Conservation (phyloP, 1,140 invertebrate species). For the Ridgeia piscesae region DNA sequence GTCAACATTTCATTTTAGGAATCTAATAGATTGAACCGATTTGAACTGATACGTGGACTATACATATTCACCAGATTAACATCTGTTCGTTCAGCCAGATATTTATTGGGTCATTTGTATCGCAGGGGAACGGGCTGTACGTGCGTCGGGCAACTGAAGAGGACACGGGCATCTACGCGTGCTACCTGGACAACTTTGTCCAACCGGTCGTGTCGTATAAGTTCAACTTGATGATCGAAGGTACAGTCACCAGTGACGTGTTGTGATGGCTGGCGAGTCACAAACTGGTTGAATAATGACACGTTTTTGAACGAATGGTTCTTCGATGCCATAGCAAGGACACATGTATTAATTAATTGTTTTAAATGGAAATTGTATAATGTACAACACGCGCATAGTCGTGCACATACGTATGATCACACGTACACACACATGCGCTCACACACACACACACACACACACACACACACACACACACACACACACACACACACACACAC, state of each 20-base stretch:
- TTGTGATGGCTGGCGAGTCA: neutral
- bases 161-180: slow-evolving; percentile 31
- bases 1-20: no score
- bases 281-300: neutral
- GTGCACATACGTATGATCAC: neutral
- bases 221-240: slow-evolving; percentile 30
- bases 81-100: neutral
- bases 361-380: neutral
- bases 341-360: neutral
- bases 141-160: slow-evolving; percentile 22
- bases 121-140: slow-evolving; percentile 29
- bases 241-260: neutral
- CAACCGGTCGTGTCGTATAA: slow-evolving; percentile 30
- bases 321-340: neutral
- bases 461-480: no score
- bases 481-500: no score
- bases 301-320: neutral
- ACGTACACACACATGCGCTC: neutral
- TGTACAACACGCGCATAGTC: neutral
- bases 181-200: slow-evolving; percentile 32
- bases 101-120: neutral
- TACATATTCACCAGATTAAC: no score
- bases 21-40: no score
- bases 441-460: no score
- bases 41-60: no score